Conservation (phyloP, 2,113 vertebrate species). For the Lophura nycthemera region DNA sequence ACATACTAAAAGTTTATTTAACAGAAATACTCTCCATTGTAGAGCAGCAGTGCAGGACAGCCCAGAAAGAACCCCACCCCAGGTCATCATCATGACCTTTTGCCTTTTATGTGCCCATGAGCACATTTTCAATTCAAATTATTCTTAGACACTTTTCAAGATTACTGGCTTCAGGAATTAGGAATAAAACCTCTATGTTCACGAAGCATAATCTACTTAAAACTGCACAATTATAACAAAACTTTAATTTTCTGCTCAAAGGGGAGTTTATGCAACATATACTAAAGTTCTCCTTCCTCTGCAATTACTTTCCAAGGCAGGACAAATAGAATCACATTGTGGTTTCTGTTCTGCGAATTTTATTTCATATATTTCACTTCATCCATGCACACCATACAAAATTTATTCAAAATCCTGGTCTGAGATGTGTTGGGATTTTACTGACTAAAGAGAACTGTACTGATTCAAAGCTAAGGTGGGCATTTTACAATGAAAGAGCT, state of each 20-base stretch:
- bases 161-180: slow-evolving; percentile 22
- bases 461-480: neutral
- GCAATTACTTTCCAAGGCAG: neutral
- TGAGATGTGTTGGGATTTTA: neutral
- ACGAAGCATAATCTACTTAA: slow-evolving; percentile 35
- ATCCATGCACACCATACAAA: neutral
- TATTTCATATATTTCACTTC: neutral
- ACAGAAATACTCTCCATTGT: neutral
- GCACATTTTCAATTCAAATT: slow-evolving; percentile 17
- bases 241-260: slow-evolving; percentile 1
- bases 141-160: slow-evolving; percentile 18
- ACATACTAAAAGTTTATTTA: neutral
- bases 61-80: neutral
- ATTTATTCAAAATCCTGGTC: neutral
- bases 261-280: slow-evolving; percentile 30
- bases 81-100: neutral
- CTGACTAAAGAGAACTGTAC: neutral
- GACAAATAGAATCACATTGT: neutral
- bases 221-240: slow-evolving; percentile 3
- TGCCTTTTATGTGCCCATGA: neutral
- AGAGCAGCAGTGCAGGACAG: neutral
- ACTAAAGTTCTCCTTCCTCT: slow-evolving; percentile 26
- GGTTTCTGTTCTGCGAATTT: neutral
- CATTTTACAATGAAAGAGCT: neutral
- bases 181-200: slow-evolving; percentile 21